Base-by-base conservation (phyloP, 2,797 vertebrate species). In the Rhinichthys osculus region DNA sequence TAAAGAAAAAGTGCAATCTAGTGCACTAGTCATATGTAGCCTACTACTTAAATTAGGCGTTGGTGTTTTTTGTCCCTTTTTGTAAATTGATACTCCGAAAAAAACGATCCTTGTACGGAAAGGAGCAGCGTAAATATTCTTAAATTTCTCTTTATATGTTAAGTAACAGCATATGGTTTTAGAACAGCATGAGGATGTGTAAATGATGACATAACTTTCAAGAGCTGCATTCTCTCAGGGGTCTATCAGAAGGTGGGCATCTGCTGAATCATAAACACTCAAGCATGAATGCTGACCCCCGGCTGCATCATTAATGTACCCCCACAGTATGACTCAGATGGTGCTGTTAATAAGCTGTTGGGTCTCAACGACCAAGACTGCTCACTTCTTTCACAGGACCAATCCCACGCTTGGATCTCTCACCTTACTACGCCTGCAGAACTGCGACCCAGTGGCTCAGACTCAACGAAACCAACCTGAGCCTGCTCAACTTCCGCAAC, bases 321-420 rank as follows among this genome's bases (percentile, higher is more conserved):
- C 86, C 86, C 74, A 67, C 70, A 59, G 40, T 77, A 89, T 90
- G 87, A 89, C 84, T 89, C 87, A 89, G 79, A 87, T 82, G 62
- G 52, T 62, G 62, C 69, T 33, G 44, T 72, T 89, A 87, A 89
- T 84, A 78, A 86, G 67, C 70, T 59, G 38, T 50, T 85, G 66
- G 77, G 76, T 78, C 64, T 86, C 72, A 62, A 69, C 62, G 57
- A 67, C 57, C 27, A 19, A 86, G 81, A 74, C 59, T 78, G 86
- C 57, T 76, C 71, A 30, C 19, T 67, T 83, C 52, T 78, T 70
- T 77, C n/a, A 19, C 23, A 69, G 70, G 40, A 62, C 33, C 66
- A 66, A 85, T 54, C 59, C 69, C 23, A 13, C 57, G 27, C 40
- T 85, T 10, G 27, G 16, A 13, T 77, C 44, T 30, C 40, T 84